Conservation (phyloP, 2,113 vertebrate species). For the Clarias magur region DNA sequence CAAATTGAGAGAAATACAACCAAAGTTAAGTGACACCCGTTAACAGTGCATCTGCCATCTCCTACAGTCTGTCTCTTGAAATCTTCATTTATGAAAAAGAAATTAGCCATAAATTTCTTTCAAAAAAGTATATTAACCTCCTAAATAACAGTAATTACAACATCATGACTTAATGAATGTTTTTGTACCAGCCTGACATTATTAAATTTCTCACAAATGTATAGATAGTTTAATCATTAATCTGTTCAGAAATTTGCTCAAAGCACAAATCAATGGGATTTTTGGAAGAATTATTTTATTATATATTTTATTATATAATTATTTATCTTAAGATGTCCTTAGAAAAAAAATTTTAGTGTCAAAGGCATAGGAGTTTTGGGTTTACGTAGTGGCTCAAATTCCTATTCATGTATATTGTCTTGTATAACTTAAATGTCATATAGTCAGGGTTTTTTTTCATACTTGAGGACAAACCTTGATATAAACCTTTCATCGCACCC, state of each 20-base stretch:
- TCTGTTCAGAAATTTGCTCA: background rate
- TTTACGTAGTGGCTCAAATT: background rate
- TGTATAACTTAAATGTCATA: background rate
- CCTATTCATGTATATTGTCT: background rate
- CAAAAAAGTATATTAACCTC: background rate
- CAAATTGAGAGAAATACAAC: conserved; percentile 22
- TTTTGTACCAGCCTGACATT: background rate
- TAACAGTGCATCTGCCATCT: conserved; percentile 16
- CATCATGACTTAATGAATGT: background rate
- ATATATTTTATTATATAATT: no score
- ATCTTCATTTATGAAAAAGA: background rate
- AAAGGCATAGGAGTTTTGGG: background rate
- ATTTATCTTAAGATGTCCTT: background rate
- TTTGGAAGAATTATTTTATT: background rate
- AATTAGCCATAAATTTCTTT: background rate
- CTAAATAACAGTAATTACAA: background rate
- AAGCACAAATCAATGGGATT: background rate
- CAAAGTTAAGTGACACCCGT: background rate
- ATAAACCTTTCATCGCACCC: background rate
- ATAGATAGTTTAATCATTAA: background rate
- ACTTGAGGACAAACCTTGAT: background rate
- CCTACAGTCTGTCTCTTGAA: background rate
- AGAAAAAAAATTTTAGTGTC: background rate
- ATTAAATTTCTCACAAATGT: background rate
- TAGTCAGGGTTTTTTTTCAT: background rate